Evolutionary conservation across 2,113 vertebrate genomes (phyloP).

Genomic region (Tor tambroides): DNA sequence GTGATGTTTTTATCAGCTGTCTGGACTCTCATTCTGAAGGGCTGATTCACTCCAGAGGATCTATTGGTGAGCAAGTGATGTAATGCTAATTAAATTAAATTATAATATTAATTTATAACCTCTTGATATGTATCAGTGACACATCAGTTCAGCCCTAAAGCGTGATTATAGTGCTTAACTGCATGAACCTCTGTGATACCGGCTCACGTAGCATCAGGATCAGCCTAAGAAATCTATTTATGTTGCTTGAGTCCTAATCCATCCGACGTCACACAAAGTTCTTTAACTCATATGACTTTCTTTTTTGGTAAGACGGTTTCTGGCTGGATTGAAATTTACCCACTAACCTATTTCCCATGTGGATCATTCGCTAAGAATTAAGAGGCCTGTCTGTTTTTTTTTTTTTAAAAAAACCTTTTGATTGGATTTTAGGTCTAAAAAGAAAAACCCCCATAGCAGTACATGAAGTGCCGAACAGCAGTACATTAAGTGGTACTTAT

Average conservation of each 20-base stretch:
- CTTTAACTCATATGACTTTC: slow-evolving; percentile 6
- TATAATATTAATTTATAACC: neutral
- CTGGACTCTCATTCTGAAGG: too few species aligned
- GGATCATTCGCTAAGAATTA: neutral
- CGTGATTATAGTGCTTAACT: neutral
- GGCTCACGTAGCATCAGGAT: slow-evolving; percentile 30
- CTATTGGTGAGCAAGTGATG: too few species aligned
- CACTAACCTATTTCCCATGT: neutral
- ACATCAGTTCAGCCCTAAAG: neutral
- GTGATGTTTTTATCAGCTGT: too few species aligned
- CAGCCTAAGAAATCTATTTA: slow-evolving; percentile 64
- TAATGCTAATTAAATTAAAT: neutral
- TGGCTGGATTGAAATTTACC: neutral
- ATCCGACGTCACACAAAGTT: slow-evolving; percentile 54
- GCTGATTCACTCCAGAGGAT: too few species aligned
- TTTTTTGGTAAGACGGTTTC: neutral
- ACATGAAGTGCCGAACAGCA: too few species aligned
- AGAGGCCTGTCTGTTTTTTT: neutral
- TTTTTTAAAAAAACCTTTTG: neutral
- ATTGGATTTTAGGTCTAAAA: neutral
- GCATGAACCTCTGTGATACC: neutral
- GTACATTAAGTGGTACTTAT: too few species aligned
- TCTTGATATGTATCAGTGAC: neutral
- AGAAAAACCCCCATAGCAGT: neutral
- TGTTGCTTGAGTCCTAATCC: slow-evolving; percentile 67